Evolutionary conservation across 2,888 invertebrate species (phyloP), one percentile per base, ranked within the genome.

Genomic region (Hypselothyrea guttata): DNA sequence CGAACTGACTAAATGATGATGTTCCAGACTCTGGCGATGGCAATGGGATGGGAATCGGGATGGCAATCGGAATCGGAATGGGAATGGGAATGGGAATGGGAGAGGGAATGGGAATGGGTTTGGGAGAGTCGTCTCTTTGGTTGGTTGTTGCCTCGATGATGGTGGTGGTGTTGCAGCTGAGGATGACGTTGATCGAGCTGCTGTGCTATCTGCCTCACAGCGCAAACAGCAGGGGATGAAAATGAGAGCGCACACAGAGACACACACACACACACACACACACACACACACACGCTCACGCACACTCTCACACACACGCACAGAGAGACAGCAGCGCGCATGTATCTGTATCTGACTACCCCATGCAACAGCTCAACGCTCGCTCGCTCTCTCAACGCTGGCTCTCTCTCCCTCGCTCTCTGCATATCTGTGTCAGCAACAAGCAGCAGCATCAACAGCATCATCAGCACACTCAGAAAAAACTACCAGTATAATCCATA

Each of bases 161-260:
- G 61, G 51, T 61, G 51, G 53, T 47, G 45, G 47, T 22, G 45
- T 41, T 68, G 31, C 67, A 67, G 68, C 46, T 56, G 62, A 35
- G 35, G 65, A 22, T 59, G 58, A 47, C 55, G 70, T 63, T 64
- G 65, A 66, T 71, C 55, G 63, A 59, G 76, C 73, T 61, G 75
- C 69, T 68, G 71, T 68, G 57, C 72, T 86, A 70, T 79, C 79
- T 79, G 83, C 71, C 57, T 22, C 4, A 12, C 13, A 45, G 16
- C 33, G 41, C 51, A 77, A 72, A 78, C 78, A 79, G 75, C 85
- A 87, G 86, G 88, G 89, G 89, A 84, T 89, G 88, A 86, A 84
- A 76, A 57, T 59, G 51, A 62, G 61, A 55, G 55, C 47, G 41
- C 22, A 41, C 33, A 8, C 44, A 44, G 30, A n/a, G n/a, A n/a